Base-by-base conservation (phyloP, 2,888 invertebrate genomes). In the Drosophila rellima region DNA sequence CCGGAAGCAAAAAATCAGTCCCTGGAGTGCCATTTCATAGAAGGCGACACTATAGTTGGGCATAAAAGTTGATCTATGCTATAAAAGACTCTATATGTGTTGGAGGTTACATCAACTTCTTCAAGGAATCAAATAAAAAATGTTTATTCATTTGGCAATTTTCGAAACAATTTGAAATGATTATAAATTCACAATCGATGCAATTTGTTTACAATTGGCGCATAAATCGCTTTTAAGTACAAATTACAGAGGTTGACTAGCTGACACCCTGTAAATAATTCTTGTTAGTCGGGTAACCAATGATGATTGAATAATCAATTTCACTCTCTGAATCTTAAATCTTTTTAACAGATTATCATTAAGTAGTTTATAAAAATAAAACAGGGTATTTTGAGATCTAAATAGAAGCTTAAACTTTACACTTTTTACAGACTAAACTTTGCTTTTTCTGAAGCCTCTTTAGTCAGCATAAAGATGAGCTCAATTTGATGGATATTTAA, bases 401-500 rank as follows among this genome's bases (percentile, higher is more conserved):
- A 47, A 2, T 31, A 13, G 7, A 18, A 48, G 48, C 31, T 48
- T 33, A 5, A 47, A 47, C 29, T 47, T 47, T 29, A 18, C 31
- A 47, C 47, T 29, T 45, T 26, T 2, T 4, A 15, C 15, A 15
- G 29, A 2, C 15, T 20, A 18, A 48, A 20, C 33, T 33, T 35
- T n/a, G 33, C 13, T 20, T 35, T 50, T 35, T 10, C n/a, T n/a
- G 10, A 35, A 51, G 35, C 39, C 17, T 26, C 52, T 39, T 52
- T 26, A n/a, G 39, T 37, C 17, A 6, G 39, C 39, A 11, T 17
- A 15, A 15, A 26, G 26, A 37, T 26, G 37, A 26, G 29, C 40
- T 54, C 55, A 63, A 45, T 55, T 61, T 69, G 71, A 65, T 75
- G 65, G 61, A 50, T 63, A 68, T 29, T 31, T 59, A 44, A 51